Conservation (phyloP, 53 echinoderm and acorn worm genomes). For the Holothuria scabra region DNA sequence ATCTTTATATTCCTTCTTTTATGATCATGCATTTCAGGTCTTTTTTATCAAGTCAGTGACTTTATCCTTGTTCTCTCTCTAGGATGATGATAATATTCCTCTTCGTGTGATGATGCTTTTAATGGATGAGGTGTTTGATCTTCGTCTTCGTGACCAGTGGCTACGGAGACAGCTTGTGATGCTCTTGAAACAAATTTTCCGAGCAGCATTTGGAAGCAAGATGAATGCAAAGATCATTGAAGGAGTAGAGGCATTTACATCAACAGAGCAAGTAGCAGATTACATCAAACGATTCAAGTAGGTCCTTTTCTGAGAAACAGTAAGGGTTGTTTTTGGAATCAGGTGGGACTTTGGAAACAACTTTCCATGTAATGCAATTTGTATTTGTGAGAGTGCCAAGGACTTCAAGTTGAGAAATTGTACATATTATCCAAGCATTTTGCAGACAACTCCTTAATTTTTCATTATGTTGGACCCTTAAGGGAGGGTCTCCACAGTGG, state of each 20-base stretch:
- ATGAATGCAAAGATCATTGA: conserved; percentile 93
- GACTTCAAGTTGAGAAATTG: no score
- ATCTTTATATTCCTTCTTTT: no score
- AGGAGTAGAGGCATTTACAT: conserved; percentile 85
- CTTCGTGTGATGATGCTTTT: conserved; percentile 92
- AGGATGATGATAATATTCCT: conserved; percentile 99
- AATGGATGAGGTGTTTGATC: conserved; percentile 97
- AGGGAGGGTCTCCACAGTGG: no score
- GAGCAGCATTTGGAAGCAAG: conserved; percentile 91
- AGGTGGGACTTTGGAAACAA: no score
- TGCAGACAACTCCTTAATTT: no score
- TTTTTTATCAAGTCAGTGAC: not conserved
- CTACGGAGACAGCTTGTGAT: conserved; percentile 83
- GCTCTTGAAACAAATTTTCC: conserved; percentile 88
- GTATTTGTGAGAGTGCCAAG: no score
- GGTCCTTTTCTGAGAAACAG: not conserved
- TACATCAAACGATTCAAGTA: conserved; percentile 94
- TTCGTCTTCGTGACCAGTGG: conserved; percentile 98
- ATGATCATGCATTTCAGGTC: not conserved
- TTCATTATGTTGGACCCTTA: no score
- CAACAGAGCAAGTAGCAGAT: conserved; percentile 90
- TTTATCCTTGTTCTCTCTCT: not conserved
- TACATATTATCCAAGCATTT: no score
- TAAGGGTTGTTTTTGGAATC: no score
- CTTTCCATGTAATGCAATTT: no score